Conservation (phyloP, 2,888 invertebrate species). For the Drosophila mulleri region DNA sequence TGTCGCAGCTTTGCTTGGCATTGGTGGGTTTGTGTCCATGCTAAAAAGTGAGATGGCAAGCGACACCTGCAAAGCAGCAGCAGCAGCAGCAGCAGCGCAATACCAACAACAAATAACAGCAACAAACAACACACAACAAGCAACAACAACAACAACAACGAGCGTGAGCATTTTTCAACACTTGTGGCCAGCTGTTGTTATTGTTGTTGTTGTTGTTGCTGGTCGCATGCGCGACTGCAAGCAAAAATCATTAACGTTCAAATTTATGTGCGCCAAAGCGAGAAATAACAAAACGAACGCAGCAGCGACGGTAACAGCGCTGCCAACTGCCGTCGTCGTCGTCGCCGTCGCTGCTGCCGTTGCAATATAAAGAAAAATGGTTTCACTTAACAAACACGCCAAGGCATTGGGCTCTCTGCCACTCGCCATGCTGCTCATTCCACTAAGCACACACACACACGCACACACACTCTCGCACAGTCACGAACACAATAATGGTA, state of each 20-base stretch:
- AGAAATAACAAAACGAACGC: slow-evolving; percentile 75
- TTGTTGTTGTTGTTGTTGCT: slow-evolving; percentile 42
- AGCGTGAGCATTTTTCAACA: slow-evolving; percentile 67
- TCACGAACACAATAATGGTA: slow-evolving; percentile 66
- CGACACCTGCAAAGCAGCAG: slow-evolving; percentile 68
- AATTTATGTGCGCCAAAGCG: slow-evolving; percentile 77
- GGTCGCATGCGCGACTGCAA: slow-evolving; percentile 68
- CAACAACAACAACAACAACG: slow-evolving; percentile 20
- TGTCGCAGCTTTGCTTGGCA: slow-evolving; percentile 58
- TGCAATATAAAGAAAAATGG: slow-evolving; percentile 81
- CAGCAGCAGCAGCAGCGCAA: slow-evolving; percentile 4
- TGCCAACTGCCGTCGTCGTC: slow-evolving; percentile 20
- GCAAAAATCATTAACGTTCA: slow-evolving; percentile 79
- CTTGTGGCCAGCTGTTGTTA: slow-evolving; percentile 58
- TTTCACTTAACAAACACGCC: slow-evolving; percentile 82
- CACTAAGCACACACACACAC: slow-evolving; percentile 3
- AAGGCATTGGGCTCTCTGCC: slow-evolving; percentile 59
- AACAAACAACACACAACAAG: slow-evolving; percentile 17
- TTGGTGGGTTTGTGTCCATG: slow-evolving; percentile 64
- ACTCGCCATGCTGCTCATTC: slow-evolving; percentile 21
- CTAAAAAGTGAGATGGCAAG: slow-evolving; percentile 75
- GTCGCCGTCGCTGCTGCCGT: slow-evolving; percentile 13
- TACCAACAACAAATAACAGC: neutral
- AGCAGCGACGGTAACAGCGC: slow-evolving; percentile 32
- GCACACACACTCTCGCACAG: neutral